Conservation (phyloP, 2,113 vertebrate species). For the Panurus biarmicus region DNA sequence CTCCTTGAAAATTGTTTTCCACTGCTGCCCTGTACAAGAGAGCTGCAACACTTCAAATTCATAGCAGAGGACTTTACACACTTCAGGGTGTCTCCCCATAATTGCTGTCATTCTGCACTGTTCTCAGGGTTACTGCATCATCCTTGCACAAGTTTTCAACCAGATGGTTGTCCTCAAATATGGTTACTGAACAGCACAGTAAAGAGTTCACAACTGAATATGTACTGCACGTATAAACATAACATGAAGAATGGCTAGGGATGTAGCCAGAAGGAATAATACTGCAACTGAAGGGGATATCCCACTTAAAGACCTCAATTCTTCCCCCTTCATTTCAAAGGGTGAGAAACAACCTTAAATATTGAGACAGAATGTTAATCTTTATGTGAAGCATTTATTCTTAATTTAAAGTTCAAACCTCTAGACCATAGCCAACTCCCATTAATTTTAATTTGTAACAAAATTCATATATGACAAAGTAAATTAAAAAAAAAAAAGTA, state of each 20-base stretch:
- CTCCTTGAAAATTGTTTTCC: neutral
- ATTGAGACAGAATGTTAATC: neutral
- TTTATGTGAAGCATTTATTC: neutral
- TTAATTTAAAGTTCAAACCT: slow-evolving; percentile 17
- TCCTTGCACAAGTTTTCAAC: neutral
- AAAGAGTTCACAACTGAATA: neutral
- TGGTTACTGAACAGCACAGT: neutral
- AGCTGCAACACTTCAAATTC: neutral
- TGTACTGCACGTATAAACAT: neutral
- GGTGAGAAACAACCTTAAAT: neutral
- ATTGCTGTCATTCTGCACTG: neutral
- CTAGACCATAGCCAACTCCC: neutral
- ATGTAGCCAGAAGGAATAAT: neutral
- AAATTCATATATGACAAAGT: slow-evolving; percentile 21
- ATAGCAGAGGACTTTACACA: neutral
- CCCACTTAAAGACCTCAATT: neutral
- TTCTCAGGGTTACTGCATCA: neutral
- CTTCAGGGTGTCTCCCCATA: rapidly evolving
- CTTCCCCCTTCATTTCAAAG: neutral
- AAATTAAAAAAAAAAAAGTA: neutral
- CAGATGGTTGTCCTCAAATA: neutral
- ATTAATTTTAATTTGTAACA: slow-evolving; percentile 10
- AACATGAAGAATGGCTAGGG: neutral
- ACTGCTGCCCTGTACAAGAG: neutral
- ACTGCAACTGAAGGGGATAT: neutral